A percentile compares a stretch with the other conserved stretches of the same genome.
Conservation (phyloP, 2,113 vertebrate species). For the Circaetus cinerascens region DNA sequence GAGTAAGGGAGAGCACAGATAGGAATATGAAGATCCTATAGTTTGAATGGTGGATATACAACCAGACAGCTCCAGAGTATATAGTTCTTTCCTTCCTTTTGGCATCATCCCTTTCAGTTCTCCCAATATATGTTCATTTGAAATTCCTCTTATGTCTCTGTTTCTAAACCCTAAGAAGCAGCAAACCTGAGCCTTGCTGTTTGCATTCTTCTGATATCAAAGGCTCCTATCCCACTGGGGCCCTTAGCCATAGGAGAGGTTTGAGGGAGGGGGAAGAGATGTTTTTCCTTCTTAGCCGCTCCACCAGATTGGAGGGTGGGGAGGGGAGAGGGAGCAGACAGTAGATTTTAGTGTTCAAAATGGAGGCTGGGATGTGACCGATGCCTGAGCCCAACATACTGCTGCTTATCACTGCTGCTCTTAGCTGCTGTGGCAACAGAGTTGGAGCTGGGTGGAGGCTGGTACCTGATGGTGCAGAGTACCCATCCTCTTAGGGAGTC, state of each 20-base stretch:
- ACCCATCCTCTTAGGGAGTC: neutral
- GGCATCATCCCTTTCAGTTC: slow-evolving; percentile 1
- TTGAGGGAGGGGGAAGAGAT: slow-evolving; percentile 31
- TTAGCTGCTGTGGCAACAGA: neutral
- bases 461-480: neutral
- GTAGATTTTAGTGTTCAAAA: neutral
- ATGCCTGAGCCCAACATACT: neutral
- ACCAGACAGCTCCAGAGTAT: neutral
- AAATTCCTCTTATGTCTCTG: slow-evolving; percentile 49
- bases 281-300: neutral
- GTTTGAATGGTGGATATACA: neutral
- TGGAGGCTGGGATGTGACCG: neutral
- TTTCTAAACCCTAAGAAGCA: slow-evolving; percentile 22
- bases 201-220: slow-evolving; percentile 57
- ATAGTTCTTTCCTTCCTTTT: slow-evolving; percentile 7
- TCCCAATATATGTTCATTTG: neutral
- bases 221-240: neutral
- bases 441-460: neutral
- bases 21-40: neutral
- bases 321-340: neutral
- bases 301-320: neutral
- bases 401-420: neutral
- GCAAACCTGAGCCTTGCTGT: slow-evolving; percentile 40
- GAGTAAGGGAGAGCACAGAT: neutral
- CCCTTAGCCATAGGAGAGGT: slow-evolving; percentile 27